Percentiles rank a stretch among this genome's conserved stretches.
Conservation (phyloP, 53 echinoderm and acorn worm genomes). For the Astropecten irregularis region DNA sequence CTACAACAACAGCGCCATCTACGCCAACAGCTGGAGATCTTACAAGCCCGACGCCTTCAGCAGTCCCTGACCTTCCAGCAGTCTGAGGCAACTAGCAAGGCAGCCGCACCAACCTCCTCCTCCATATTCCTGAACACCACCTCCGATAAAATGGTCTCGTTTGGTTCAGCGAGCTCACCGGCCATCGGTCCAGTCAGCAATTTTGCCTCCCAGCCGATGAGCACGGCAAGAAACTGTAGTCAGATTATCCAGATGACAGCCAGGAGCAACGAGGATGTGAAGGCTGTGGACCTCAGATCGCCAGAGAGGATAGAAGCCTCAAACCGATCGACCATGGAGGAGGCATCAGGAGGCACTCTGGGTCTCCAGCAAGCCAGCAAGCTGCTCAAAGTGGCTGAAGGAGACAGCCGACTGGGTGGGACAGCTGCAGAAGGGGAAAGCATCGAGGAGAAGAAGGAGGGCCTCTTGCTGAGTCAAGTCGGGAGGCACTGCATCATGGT, state of each 20-base stretch:
- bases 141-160: not conserved
- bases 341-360: not conserved
- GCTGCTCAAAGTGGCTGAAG: not conserved
- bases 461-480: slow-evolving; percentile 50
- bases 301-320: not conserved
- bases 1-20: slow-evolving; percentile 47
- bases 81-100: not conserved
- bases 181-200: not conserved
- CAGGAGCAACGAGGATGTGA: not conserved
- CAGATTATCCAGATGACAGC: not conserved
- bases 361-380: not conserved
- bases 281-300: slow-evolving; percentile 29
- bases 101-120: not conserved
- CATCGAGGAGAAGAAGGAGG: not conserved
- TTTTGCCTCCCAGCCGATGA: not conserved
- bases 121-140: not conserved
- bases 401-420: not conserved
- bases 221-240: not conserved
- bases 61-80: slow-evolving; percentile 3
- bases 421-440: not conserved
- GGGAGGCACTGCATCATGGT: slow-evolving; percentile 64
- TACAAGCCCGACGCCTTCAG: slow-evolving; percentile 31
- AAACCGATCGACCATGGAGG: not conserved
- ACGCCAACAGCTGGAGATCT: slow-evolving; percentile 41
- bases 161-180: not conserved